Evolutionary conservation across 2,113 vertebrate genomes (phyloP).

Genomic region (Sapayoa aenigma): DNA sequence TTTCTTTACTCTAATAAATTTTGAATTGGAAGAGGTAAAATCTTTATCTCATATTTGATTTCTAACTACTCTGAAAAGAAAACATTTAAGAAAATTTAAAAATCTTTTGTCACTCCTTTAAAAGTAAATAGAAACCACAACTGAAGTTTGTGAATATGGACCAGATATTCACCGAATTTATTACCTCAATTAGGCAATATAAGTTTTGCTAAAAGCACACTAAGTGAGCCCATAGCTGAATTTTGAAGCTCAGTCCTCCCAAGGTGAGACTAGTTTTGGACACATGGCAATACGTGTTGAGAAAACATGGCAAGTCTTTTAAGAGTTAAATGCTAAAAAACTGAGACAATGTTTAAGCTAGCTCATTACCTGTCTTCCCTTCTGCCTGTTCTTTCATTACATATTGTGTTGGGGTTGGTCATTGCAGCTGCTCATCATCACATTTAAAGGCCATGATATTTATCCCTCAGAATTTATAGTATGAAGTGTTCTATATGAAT

Average conservation of each 20-base stretch:
- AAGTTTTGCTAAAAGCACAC: neutral
- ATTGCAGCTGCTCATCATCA: neutral
- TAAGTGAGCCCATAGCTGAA: neutral
- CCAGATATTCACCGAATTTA: neutral
- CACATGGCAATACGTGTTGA: rapidly evolving
- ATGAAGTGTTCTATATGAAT: neutral
- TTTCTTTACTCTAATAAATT: neutral
- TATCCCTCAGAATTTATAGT: neutral
- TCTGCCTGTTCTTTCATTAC: neutral
- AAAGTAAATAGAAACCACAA: neutral
- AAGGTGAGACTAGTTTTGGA: neutral
- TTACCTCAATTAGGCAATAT: neutral
- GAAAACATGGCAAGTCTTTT: neutral
- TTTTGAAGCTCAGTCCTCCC: neutral
- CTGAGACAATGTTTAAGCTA: neutral
- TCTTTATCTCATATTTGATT: neutral
- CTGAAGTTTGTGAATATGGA: neutral
- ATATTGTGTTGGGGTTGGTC: no score
- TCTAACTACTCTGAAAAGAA: neutral
- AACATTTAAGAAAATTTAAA: neutral
- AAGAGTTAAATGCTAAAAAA: neutral
- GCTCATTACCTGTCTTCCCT: neutral
- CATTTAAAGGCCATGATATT: neutral
- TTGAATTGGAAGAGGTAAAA: neutral
- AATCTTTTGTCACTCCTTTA: neutral